Percentiles rank a stretch among this genome's conserved stretches.
Conservation (phyloP, 37 sponge, comb jelly and placozoan genomes). For the Cladorhizidae sp. region DNA sequence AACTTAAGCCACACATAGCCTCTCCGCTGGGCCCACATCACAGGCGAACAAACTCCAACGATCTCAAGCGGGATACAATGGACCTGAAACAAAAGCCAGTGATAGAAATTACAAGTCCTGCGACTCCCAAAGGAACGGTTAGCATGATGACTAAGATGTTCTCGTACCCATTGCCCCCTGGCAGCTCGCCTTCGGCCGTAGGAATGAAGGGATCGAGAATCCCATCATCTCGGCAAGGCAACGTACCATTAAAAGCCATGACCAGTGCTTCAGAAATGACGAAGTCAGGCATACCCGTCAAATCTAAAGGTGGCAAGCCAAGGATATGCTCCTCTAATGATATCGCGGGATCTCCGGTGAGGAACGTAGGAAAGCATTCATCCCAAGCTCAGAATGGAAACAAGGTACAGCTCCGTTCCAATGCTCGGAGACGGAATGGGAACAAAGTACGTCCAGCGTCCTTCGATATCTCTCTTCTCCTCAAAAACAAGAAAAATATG, state of each 20-base stretch:
- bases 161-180: not conserved
- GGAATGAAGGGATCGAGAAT: not conserved
- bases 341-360: too few relatives aligned
- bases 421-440: not conserved
- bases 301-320: not conserved
- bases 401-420: not conserved
- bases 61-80: not conserved
- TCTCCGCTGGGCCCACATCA: slow-evolving; percentile 34
- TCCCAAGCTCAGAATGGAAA: not conserved
- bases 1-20: slow-evolving; percentile 23
- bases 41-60: not conserved
- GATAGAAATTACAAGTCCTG: not conserved
- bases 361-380: too few relatives aligned
- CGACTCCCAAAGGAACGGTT: slow-evolving; percentile 21
- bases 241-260: slow-evolving; percentile 26
- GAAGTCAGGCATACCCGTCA: not conserved
- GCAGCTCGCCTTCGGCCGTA: slow-evolving; percentile 3
- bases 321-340: not conserved
- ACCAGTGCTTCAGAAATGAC: slow-evolving; percentile 32
- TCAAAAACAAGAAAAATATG: slow-evolving; percentile 15
- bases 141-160: slow-evolving; percentile 33
- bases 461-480: slow-evolving; percentile 8
- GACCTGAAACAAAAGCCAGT: not conserved
- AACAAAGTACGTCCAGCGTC: slow-evolving; percentile 2
- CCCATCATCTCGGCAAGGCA: not conserved